Conservation (phyloP, 1,140 invertebrate genomes). For the Drosophila pachea region DNA sequence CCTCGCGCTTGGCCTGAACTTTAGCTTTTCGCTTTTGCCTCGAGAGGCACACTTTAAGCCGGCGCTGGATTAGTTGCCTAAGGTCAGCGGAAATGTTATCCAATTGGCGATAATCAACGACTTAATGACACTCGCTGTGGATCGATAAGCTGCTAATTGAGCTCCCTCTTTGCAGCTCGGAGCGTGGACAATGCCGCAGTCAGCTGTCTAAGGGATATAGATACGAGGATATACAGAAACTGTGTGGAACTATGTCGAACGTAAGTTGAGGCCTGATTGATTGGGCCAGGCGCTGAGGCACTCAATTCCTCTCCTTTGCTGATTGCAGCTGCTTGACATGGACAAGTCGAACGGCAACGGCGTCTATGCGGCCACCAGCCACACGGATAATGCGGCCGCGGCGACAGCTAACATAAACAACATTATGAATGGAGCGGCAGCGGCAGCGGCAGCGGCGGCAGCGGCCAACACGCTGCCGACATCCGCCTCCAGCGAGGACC, state of each 20-base stretch:
- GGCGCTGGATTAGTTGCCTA: constrained; percentile 25
- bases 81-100: constrained; percentile 63
- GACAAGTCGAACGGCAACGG: constrained; percentile 78
- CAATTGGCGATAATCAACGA: constrained; percentile 66
- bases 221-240: constrained; percentile 6
- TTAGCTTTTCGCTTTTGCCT: constrained; percentile 31
- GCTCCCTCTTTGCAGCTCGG: constrained; percentile 32
- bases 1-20: constrained; percentile 31
- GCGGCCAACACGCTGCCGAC: constrained; percentile 63
- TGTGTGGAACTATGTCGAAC: constrained; percentile 54
- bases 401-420: constrained; percentile 49
- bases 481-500: constrained; percentile 76
- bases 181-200: constrained; percentile 47
- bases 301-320: no score
- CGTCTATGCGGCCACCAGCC: constrained; percentile 56
- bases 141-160: constrained; percentile 6
- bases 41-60: neutral
- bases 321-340: constrained; percentile 65
- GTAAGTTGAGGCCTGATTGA: constrained; percentile 30
- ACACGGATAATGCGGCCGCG: constrained; percentile 55
- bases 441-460: constrained; percentile 56
- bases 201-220: constrained; percentile 23
- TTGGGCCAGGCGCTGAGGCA: neutral
- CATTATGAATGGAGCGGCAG: constrained; percentile 63
- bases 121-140: neutral